Evolutionary conservation across 2,888 invertebrate species (phyloP).

Genomic region (Phytoseiulus persimilis): DNA sequence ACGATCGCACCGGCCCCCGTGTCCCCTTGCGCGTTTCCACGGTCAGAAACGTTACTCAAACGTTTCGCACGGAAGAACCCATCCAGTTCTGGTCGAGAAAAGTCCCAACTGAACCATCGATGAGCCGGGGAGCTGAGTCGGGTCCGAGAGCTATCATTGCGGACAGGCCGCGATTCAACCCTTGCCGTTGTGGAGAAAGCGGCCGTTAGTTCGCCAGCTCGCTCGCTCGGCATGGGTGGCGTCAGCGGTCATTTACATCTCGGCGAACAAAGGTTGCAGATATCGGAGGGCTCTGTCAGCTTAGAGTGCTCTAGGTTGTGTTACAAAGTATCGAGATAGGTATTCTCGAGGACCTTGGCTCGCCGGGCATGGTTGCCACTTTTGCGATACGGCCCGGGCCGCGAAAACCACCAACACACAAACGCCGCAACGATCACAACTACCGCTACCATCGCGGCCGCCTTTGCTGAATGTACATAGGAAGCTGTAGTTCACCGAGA

Average conservation of each 20-base stretch:
- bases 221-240: not conserved
- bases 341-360: conserved; percentile 5
- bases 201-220: not conserved
- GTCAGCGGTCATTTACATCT: conserved; percentile 5
- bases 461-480: not conserved
- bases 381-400: not conserved
- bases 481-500: not conserved
- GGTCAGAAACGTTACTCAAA: no score
- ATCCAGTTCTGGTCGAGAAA: no score
- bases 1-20: not conserved
- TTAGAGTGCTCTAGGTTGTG: not conserved
- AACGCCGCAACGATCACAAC: not conserved
- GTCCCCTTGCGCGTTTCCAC: not conserved
- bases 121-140: no score
- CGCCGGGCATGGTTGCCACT: not conserved
- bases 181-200: no score
- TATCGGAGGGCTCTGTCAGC: not conserved
- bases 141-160: no score
- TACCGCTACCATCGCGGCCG: not conserved
- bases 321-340: not conserved
- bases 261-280: not conserved
- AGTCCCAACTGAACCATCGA: no score
- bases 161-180: not conserved
- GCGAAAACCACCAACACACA: not conserved
- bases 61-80: no score